Evolutionary conservation across 1,140 invertebrate species (phyloP), one percentile per base, ranked within the genome.

Genomic region (Oscheius sp.): DNA sequence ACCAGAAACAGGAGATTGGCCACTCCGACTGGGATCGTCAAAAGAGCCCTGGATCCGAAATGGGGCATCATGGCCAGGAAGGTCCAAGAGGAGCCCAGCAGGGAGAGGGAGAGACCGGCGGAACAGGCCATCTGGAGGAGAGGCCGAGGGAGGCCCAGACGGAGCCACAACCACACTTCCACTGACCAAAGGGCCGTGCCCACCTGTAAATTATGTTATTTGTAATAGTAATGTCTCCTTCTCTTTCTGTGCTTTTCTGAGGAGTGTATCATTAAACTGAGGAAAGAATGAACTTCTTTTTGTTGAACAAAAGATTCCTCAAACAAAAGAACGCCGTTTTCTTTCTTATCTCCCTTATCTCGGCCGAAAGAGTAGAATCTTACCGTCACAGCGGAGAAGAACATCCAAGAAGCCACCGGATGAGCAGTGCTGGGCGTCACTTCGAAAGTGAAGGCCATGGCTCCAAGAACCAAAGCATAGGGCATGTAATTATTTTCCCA

Each of bases 371-470:
- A n/a, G n/a, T n/a, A 15, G 26, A 62, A 62, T 20, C 67, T 61
- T 31, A 68, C 67, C 31, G 18, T n/a, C 20, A 36, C 61, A 3
- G 67, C 52, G 1, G 67, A n/a, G 55, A 68, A 68, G 28, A 68
- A 68, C 23, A 68, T 34, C 67, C 67, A 68, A 4, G 67, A 49
- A 26, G 67, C 35, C 3, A 68, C 55, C 1, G 67, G 67, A 1
- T 68, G 67, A 3, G 36, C 36, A 15, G 45, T 26, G 13, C 26
- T 31, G 35, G 52, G 55, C 2, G 67, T 34, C 10, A 68, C 13
- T 59, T 68, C 35, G 13, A 68, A 20, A 18, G 67, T 4, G 15
- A 59, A 38, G 49, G 34, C 38, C 29, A 68, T n/a, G 2, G 67
- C 58, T n/a, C 38, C 26, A n/a, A 61, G n/a, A 18, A 58, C 52